Conservation (phyloP, 2,888 invertebrate genomes). For the Sesia apiformis region DNA sequence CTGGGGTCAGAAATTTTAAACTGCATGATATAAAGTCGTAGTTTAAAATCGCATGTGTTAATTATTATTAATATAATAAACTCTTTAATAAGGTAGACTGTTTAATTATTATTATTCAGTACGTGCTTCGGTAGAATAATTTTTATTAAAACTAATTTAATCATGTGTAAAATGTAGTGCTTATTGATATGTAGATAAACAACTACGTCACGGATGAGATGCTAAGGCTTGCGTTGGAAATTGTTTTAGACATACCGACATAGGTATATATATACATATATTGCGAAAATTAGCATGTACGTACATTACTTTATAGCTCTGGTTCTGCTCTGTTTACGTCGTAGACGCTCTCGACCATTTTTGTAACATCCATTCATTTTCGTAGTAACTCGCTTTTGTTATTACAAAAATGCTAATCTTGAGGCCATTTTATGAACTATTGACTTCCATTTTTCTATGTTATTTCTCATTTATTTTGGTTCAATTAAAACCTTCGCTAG, state of each 20-base stretch:
- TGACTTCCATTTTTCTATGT: neutral
- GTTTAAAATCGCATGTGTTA: neutral
- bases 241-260: constrained; percentile 42
- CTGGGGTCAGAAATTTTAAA: constrained; percentile 42
- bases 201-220: constrained; percentile 39
- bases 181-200: constrained; percentile 2
- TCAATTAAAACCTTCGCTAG: neutral
- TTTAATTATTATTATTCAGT: too few relatives aligned
- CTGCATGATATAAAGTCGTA: constrained; percentile 34
- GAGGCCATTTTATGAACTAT: neutral
- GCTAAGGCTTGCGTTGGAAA: constrained; percentile 52
- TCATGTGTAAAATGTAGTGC: neutral
- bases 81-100: constrained; percentile 20
- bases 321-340: constrained; percentile 62
- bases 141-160: too few relatives aligned
- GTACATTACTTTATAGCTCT: constrained; percentile 58
- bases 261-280: constrained; percentile 39
- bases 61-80: neutral
- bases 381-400: constrained; percentile 48
- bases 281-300: constrained; percentile 68
- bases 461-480: neutral
- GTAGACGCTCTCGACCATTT: constrained; percentile 55
- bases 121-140: too few relatives aligned
- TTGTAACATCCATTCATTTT: constrained; percentile 61
- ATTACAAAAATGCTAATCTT: neutral